phyloP scores from a whole-genome alignment of 2,888 invertebrate species.

The Orchesella flavescens region DNA sequence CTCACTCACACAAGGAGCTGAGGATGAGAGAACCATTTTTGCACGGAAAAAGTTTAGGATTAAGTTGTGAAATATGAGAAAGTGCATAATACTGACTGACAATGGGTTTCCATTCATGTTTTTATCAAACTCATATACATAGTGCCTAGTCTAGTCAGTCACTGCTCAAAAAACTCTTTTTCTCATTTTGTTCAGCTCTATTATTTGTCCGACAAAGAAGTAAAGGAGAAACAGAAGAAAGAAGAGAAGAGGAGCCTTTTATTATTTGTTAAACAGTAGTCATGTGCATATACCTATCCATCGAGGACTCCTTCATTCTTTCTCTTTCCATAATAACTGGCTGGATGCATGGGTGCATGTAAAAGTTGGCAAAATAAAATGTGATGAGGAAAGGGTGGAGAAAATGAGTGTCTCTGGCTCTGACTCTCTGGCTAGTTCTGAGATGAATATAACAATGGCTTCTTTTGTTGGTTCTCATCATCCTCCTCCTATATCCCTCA shows the following conservation, averaged over 20 bases:
- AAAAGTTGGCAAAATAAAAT: constrained; percentile 51
- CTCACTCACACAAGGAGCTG: too few species aligned
- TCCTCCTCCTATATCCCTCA: background rate
- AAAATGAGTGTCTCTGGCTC: constrained; percentile 49
- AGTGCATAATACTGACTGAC: background rate
- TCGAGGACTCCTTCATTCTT: background rate
- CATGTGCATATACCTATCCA: background rate
- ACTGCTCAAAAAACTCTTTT: constrained; percentile 4
- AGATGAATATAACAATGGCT: constrained; percentile 36
- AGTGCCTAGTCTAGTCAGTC: too few species aligned
- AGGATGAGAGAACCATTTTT: background rate
- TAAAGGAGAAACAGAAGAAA: constrained; percentile 21
- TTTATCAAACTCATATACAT: background rate
- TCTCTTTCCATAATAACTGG: background rate
- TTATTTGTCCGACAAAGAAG: constrained; percentile 35
- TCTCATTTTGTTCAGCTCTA: background rate
- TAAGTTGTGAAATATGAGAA: constrained; percentile 10
- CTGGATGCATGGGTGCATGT: constrained; percentile 10
- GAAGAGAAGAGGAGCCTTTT: background rate
- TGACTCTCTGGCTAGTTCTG: constrained; percentile 35
- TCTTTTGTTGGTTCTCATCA: constrained; percentile 53
- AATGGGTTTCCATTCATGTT: background rate
- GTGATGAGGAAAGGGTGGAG: constrained; percentile 59
- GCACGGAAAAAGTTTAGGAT: background rate
- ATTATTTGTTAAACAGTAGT: background rate